Percentiles rank a stretch among this genome's conserved stretches.
phyloP scores from a whole-genome alignment of 2,797 vertebrate genomes.

The Phoxinus dragarum region DNA sequence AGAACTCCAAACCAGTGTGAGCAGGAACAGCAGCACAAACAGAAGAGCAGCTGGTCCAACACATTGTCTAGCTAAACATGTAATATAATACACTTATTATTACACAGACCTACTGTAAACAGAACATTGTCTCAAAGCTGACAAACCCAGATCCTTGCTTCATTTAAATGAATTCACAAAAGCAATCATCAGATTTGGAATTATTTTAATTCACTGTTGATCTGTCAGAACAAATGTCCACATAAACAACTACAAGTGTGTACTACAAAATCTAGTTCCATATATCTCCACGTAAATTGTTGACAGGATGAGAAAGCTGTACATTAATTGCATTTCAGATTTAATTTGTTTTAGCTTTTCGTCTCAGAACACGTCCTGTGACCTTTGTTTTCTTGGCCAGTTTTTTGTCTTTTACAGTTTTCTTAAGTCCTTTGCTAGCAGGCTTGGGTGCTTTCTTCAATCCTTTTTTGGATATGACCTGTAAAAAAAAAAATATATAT shows the following conservation, averaged over 20 bases:
- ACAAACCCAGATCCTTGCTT: not conserved
- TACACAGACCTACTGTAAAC: not conserved
- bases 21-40: slow-evolving; percentile 20
- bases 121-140: not conserved
- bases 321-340: slow-evolving; percentile 2
- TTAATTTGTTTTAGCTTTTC: slow-evolving; percentile 69
- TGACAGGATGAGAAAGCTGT: not conserved
- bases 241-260: not conserved
- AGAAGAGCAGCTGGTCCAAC: slow-evolving; percentile 64
- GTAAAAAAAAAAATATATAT: not conserved
- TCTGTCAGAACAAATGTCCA: not conserved
- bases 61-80: slow-evolving; percentile 57
- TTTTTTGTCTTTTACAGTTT: slow-evolving; percentile 57
- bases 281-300: not conserved
- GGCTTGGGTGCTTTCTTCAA: slow-evolving; percentile 64
- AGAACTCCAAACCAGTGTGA: not conserved
- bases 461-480: slow-evolving; percentile 64
- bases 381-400: slow-evolving; percentile 64
- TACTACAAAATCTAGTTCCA: not conserved
- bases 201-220: slow-evolving; percentile 16
- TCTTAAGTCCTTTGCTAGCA: slow-evolving; percentile 55
- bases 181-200: not conserved
- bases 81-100: slow-evolving; percentile 64
- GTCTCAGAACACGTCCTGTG: slow-evolving; percentile 61
- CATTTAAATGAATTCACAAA: not conserved